Percentiles rank a stretch among this genome's conserved stretches.
Conservation (phyloP, 1,140 invertebrate genomes). For the Lysiphlebus fabarum region DNA sequence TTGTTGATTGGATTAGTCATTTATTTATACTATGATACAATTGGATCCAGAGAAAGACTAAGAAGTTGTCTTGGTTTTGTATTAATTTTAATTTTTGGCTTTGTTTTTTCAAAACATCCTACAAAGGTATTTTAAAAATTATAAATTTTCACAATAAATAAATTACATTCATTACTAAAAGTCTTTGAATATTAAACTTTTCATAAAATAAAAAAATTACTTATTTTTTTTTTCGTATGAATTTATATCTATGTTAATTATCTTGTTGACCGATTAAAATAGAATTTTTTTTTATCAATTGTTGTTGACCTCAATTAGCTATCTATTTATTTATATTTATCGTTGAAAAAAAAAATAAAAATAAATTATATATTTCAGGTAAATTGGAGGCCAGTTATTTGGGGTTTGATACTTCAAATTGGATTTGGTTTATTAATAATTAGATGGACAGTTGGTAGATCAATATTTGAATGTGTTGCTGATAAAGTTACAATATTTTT, state of each 20-base stretch:
- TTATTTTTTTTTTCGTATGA: background rate
- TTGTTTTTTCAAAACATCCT: slow-evolving; percentile 64
- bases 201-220: slow-evolving; percentile 5
- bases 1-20: slow-evolving; percentile 55
- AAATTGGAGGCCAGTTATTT: slow-evolving; percentile 74
- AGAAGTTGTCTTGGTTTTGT: slow-evolving; percentile 64
- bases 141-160: too few species aligned
- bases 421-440: slow-evolving; percentile 82
- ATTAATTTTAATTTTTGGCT: slow-evolving; percentile 56
- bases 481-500: slow-evolving; percentile 78
- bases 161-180: too few species aligned
- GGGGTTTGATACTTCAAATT: slow-evolving; percentile 83
- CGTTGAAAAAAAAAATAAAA: slow-evolving; percentile 1
- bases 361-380: slow-evolving; percentile 53
- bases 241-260: background rate
- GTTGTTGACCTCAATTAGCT: too few species aligned
- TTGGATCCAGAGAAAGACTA: slow-evolving; percentile 60
- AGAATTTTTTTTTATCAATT: background rate
- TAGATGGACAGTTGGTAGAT: slow-evolving; percentile 74
- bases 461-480: slow-evolving; percentile 77
- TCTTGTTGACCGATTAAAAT: slow-evolving; percentile 17
- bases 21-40: slow-evolving; percentile 66
- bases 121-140: slow-evolving; percentile 46
- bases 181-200: background rate
- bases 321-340: too few species aligned